Evolutionary conservation across 2,888 invertebrate species (phyloP), one percentile per base, ranked within the genome.

Genomic region (Crematogaster levior): DNA sequence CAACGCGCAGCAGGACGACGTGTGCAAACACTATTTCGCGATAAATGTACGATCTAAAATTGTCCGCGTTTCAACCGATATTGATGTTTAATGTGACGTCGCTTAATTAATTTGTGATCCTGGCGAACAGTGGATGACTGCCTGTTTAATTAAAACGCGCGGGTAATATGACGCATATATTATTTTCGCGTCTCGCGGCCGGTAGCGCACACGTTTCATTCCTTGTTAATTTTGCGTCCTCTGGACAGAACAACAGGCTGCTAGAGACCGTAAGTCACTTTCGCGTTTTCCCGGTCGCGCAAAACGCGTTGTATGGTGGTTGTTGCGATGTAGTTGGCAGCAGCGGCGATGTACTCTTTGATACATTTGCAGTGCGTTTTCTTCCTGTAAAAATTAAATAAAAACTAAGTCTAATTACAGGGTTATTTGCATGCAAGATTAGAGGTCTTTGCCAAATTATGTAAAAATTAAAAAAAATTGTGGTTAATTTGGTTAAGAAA

Each of bases 211-310:
- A 43, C 18, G 43, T 68, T 66, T 82, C 74, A 27, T 65, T 68
- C 27, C 61, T 77, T 66, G 68, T 82, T 82, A 82, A 82, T 82
- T 75, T 34, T 27, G 24, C 58, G 24, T 75, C 6, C 56, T 65
- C 63, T 24, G 56, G 48, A 81, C 61, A 53, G 63, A 58, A 82
- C 81, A 74, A 75, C 46, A 58, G 43, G 24, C 48, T 74, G 56
- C 21, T 37, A 53, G 46, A n/a, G 34, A 46, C 34, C 58, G 70
- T 82, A 82, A 82, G 77, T 82, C 68, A 82, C 68, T 68, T 68
- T 63, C 3, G 37, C 27, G 37, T 51, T 75, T 34, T 51, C 12
- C 9, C 34, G 5, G 5, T 24, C n/a, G 5, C 27, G n/a, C 24
- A 6, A 48, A 66, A 24, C 21, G 56, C 60, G 46, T 43, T 48